Conservation (phyloP, 2,113 vertebrate species). For the Scytalopus superciliaris region DNA sequence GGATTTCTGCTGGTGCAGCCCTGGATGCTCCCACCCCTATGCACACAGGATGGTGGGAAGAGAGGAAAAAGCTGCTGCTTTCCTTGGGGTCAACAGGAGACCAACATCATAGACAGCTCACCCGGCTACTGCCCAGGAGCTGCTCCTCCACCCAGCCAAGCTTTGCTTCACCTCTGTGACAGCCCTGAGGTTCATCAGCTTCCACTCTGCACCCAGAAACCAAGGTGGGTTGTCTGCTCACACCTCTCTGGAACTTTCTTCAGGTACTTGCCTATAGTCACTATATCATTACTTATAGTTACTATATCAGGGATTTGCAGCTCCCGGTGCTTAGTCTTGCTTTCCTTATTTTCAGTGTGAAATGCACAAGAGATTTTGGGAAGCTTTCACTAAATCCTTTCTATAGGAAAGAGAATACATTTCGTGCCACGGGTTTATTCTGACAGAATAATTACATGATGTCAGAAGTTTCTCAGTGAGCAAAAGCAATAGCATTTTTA, state of each 20-base stretch:
- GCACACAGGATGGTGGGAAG: neutral
- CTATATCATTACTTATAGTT: no score
- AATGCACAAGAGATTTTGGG: neutral
- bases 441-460: neutral
- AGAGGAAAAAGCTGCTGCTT: neutral
- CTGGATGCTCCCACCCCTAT: neutral
- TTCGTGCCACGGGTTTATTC: neutral
- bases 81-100: neutral
- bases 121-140: neutral
- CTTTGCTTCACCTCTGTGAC: neutral
- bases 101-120: neutral
- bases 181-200: neutral
- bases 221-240: neutral
- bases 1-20: neutral
- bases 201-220: neutral
- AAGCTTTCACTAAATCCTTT: neutral
- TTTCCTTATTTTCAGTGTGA: neutral
- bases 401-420: neutral
- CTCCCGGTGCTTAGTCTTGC: neutral
- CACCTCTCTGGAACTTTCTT: neutral
- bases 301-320: no score
- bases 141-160: neutral
- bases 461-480: neutral
- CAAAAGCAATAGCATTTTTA: neutral
- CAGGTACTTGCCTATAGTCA: neutral